Evolutionary conservation across 2,113 vertebrate genomes (phyloP), one percentile per base, ranked within the genome.

Genomic region (Equus przewalskii): DNA sequence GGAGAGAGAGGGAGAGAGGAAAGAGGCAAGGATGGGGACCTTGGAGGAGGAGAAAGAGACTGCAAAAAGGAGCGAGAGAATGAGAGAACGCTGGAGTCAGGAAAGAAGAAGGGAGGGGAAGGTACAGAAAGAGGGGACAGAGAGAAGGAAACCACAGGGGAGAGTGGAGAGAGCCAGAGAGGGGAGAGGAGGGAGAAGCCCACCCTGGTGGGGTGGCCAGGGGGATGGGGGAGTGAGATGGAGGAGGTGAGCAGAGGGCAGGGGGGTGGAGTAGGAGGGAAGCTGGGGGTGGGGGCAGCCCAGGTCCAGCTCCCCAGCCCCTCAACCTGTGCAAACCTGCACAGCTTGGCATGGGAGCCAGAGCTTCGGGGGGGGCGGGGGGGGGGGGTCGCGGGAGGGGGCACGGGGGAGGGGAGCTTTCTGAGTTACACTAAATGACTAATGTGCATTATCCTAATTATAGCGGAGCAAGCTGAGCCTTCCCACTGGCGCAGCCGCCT

Each of bases 371-470:
- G 64, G 41, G 22, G 60, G 1, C 0, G 24, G 60, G 97, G 96
- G 85, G 93, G 82, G 76, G 3, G 36, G 36, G 36, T 41, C 36
- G 36, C 36, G 36, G 36, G 36, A 41, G 5, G 64, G 41, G 22
- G 60, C 2, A 0, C 21, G 60, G 97, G 96, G 85, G 93, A 86
- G 76, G 92, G 78, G 89, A 3, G 60, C 75, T 92, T 90, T 95
- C 33, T 0, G 49, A 94, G 96, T 98, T 94, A 87, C 95, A 96
- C 98, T 98, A 98, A 98, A 97, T 98, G 97, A 98, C 97, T 98
- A 98, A 98, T 96, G 97, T 96, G 96, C 97, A 98, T 98, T 98
- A 98, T 96, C 97, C 98, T 98, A 98, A 98, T 98, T 98, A 98
- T 98, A 98, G 98, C 93, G 14, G 86, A 97, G 96, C 97, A 97